These are phyloP conservation scores for Lucifuga dentata DNA, from an alignment of 2,113 vertebrate species.

Conservation along the genomic window DNA sequence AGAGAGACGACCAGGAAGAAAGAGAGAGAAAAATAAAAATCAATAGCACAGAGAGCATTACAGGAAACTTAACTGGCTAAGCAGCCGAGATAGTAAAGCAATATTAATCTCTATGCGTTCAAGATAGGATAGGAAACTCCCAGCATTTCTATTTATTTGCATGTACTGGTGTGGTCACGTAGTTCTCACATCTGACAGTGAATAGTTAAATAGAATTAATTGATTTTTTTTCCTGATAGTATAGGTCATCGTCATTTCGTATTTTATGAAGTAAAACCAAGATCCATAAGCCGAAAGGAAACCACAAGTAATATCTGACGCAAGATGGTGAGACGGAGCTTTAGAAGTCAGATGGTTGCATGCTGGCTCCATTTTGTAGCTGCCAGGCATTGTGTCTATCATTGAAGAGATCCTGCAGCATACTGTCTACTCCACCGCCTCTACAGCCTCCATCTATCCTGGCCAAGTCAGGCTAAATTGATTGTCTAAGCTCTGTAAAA, in stretches of 20 bases:
- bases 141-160: not conserved
- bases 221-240: not conserved
- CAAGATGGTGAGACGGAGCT: slow-evolving; percentile 39
- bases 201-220: not conserved
- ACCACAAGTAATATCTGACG: slow-evolving; percentile 31
- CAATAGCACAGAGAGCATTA: slow-evolving; percentile 70
- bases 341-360: slow-evolving; percentile 58
- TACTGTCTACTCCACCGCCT: slow-evolving; percentile 73
- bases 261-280: slow-evolving; percentile 1
- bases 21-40: slow-evolving; percentile 80
- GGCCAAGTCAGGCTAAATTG: slow-evolving; percentile 75
- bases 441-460: slow-evolving; percentile 64
- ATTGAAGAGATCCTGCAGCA: slow-evolving; percentile 68
- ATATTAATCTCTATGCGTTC: slow-evolving; percentile 75
- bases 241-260: not conserved
- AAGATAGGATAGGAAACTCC: slow-evolving; percentile 59
- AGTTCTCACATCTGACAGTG: not conserved
- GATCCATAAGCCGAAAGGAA: slow-evolving; percentile 10
- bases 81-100: slow-evolving; percentile 77
- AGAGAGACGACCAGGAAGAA: slow-evolving; percentile 54
- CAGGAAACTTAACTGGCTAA: slow-evolving; percentile 69
- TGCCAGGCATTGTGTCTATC: slow-evolving; percentile 67
- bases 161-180: not conserved
- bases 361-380: slow-evolving; percentile 75
- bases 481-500: slow-evolving; percentile 71